Evolutionary conservation across 1,140 invertebrate species (phyloP).

Genomic region (Drosophila quadrilineata): DNA sequence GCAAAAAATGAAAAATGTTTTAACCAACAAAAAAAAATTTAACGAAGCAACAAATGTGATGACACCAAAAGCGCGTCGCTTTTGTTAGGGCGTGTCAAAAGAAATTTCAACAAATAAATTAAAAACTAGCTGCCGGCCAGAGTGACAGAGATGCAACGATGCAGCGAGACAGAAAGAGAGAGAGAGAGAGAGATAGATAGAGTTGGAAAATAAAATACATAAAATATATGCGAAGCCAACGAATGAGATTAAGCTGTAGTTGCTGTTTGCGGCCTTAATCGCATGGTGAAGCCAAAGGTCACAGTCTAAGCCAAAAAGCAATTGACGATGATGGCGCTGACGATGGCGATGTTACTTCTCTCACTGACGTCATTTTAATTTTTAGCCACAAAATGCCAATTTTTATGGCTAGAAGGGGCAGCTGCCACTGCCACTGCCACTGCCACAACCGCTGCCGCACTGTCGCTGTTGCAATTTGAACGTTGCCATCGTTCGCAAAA

Average conservation of each 20-base stretch:
- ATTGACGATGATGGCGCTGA: slow-evolving; percentile 30
- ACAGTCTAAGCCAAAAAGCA: slow-evolving; percentile 28
- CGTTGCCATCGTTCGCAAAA: slow-evolving; percentile 48
- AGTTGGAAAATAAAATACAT: too few species aligned
- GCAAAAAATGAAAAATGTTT: slow-evolving; percentile 17
- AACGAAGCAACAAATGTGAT: slow-evolving; percentile 51
- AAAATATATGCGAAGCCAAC: slow-evolving; percentile 4
- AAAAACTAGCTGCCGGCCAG: slow-evolving; percentile 42
- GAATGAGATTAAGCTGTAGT: slow-evolving; percentile 55
- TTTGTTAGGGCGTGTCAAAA: slow-evolving; percentile 70
- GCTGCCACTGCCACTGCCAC: slow-evolving; percentile 24
- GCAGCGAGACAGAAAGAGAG: too few species aligned
- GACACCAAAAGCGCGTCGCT: slow-evolving; percentile 59
- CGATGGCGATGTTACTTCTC: not conserved
- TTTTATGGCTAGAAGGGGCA: slow-evolving; percentile 60
- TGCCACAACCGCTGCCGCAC: slow-evolving; percentile 15
- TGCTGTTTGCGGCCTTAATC: slow-evolving; percentile 48
- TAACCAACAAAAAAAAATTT: slow-evolving; percentile 17
- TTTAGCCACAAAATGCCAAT: slow-evolving; percentile 56
- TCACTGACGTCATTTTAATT: slow-evolving; percentile 43
- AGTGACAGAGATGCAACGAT: too few species aligned
- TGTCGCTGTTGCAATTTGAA: slow-evolving; percentile 37
- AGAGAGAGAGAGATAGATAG: too few species aligned
- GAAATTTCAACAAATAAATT: slow-evolving; percentile 67
- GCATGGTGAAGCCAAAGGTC: slow-evolving; percentile 33